Evolutionary conservation across 2,888 invertebrate genomes (phyloP).

Genomic region (Tanypteryx hageni): DNA sequence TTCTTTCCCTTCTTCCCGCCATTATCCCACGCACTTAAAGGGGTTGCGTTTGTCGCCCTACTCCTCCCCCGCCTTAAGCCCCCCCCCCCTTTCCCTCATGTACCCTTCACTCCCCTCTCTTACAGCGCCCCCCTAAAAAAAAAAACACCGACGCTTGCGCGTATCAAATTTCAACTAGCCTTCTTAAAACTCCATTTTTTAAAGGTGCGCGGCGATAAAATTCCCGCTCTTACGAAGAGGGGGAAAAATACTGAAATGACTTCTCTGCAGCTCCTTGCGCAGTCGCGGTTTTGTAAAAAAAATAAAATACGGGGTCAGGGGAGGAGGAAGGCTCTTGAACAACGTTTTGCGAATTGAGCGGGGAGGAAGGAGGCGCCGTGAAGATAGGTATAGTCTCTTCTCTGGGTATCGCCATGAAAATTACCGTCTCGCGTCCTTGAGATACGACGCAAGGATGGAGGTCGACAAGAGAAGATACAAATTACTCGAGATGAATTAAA

Average conservation of each 20-base stretch:
- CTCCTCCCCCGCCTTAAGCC: neutral
- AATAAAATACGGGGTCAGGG: neutral
- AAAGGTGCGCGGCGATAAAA: neutral
- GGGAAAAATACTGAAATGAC: neutral
- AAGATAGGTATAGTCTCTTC: neutral
- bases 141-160: neutral
- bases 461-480: neutral
- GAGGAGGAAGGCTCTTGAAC: neutral
- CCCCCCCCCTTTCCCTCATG: neutral
- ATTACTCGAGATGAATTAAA: neutral
- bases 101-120: neutral
- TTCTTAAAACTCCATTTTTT: conserved; percentile 13
- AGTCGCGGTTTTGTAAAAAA: neutral
- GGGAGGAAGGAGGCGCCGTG: neutral
- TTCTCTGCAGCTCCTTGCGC: neutral
- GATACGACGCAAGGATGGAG: neutral
- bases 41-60: neutral
- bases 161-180: conserved; percentile 30
- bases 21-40: conserved; percentile 6
- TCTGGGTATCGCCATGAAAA: neutral
- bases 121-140: neutral
- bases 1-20: neutral
- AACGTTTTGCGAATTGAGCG: neutral
- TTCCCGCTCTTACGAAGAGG: neutral
- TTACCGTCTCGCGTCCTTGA: neutral